Conservation (phyloP, 2,888 invertebrate genomes). For the Clepsis dumicolana region DNA sequence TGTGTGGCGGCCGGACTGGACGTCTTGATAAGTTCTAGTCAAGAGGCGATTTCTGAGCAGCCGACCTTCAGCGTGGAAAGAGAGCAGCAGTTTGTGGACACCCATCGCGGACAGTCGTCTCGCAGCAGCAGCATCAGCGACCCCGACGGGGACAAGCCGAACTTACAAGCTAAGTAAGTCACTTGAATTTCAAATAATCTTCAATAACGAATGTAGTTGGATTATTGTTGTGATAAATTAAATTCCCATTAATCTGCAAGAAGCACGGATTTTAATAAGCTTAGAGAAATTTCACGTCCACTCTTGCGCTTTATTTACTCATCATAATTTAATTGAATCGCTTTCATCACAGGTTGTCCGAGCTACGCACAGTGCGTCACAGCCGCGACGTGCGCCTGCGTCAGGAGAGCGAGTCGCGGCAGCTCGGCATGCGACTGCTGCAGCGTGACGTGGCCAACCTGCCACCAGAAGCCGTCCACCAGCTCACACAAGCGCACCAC, state of each 20-base stretch:
- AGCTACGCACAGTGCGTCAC: constrained; percentile 91
- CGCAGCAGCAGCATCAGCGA: constrained; percentile 78
- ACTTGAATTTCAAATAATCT: not conserved
- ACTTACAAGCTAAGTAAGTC: constrained; percentile 81
- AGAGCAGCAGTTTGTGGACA: constrained; percentile 69
- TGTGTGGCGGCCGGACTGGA: constrained; percentile 63
- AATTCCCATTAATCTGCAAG: too few relatives aligned
- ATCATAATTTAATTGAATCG: too few relatives aligned
- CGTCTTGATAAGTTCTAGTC: constrained; percentile 59
- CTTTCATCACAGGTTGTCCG: constrained; percentile 86
- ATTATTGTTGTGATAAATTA: too few relatives aligned
- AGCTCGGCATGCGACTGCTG: constrained; percentile 91
- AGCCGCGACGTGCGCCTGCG: constrained; percentile 91
- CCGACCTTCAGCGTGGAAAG: constrained; percentile 66
- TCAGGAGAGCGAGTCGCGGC: constrained; percentile 91
- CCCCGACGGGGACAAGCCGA: constrained; percentile 74
- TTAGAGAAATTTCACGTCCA: too few relatives aligned
- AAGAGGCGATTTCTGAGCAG: constrained; percentile 64
- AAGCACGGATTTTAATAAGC: too few relatives aligned
- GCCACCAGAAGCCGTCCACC: constrained; percentile 90
- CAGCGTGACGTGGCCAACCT: constrained; percentile 90
- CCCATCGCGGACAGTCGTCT: constrained; percentile 71
- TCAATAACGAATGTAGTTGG: too few relatives aligned
- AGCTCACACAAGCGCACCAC: constrained; percentile 90
- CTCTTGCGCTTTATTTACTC: too few relatives aligned